Percentiles rank a stretch among this genome's conserved stretches.
Evolutionary conservation across 2,113 vertebrate species (phyloP).

Genomic region (Toxostoma redivivum): DNA sequence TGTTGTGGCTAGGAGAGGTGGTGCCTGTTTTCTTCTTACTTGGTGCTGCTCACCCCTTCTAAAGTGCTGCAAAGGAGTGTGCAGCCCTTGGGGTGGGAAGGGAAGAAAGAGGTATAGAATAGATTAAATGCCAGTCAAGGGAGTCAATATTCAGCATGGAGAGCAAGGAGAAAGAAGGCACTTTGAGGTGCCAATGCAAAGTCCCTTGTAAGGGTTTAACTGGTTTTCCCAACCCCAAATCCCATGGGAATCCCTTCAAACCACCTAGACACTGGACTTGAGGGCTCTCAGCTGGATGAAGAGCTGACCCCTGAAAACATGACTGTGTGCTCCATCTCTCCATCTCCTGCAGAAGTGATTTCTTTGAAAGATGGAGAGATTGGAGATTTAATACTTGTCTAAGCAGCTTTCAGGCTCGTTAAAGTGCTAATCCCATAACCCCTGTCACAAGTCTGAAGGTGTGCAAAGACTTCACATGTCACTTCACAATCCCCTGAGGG

Average conservation of each 20-base stretch:
- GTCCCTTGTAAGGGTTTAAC: neutral
- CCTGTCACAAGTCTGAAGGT: neutral
- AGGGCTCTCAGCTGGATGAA: neutral
- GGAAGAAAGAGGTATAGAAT: neutral
- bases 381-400: slow-evolving; percentile 40
- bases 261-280: neutral
- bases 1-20: neutral
- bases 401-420: slow-evolving; percentile 57
- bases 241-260: neutral
- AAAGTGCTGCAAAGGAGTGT: neutral
- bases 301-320: neutral
- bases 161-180: neutral
- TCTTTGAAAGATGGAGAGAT: slow-evolving; percentile 35
- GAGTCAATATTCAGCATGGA: neutral
- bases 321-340: neutral
- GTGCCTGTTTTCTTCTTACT: neutral
- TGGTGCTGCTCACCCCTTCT: neutral
- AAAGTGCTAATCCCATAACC: slow-evolving; percentile 50
- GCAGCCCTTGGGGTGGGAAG: neutral
- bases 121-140: neutral
- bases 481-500: neutral
- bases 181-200: neutral
- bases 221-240: neutral
- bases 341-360: slow-evolving; percentile 28
- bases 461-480: neutral